Evolutionary conservation across 2,888 invertebrate species (phyloP), one percentile per base, ranked within the genome.

Genomic region (Drosophila macrothrix): DNA sequence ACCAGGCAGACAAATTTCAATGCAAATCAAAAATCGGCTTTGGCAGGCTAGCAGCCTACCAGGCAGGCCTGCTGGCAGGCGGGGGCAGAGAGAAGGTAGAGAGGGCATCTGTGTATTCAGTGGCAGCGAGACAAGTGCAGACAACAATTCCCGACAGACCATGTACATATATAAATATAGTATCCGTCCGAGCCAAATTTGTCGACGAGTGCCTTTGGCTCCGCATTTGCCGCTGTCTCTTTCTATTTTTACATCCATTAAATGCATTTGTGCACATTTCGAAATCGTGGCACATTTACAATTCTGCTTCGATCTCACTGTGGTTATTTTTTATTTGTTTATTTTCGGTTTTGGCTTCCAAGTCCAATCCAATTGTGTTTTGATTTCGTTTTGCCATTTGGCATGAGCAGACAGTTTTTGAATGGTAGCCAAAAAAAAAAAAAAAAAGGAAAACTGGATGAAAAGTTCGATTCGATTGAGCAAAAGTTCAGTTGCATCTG

Each of bases 251-350:
- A 74, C 67, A 87, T 85, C 73, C 84, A 85, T 82, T 85, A 88
- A 88, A 85, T 85, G 88, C 84, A 85, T 82, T 84, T 83, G 88
- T 82, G 88, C 84, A 84, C 77, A 85, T 88, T 84, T 84, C 83
- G 80, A 84, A 88, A 85, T 84, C 85, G 84, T 88, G 84, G 82
- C 88, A 84, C 88, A 84, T 84, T 83, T 84, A 74, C 77, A 83
- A 80, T 84, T 83, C 75, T 61, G 73, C 72, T 83, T 84, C 79
- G 74, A 83, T 84, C 78, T 84, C 49, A 66, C 67, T 66, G 52
- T 22, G 39, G 28, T n/a, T 37, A n/a, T 49, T 50, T 58, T 53
- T 37, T 29, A 54, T 61, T 50, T 46, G 19, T 58, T 63, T 52
- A 35, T 43, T 65, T 49, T 39, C n/a, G 14, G 12, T 55, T 39